Evolutionary conservation across 2,888 invertebrate genomes (phyloP).

Genomic region (Caenorhabditis sp.): DNA sequence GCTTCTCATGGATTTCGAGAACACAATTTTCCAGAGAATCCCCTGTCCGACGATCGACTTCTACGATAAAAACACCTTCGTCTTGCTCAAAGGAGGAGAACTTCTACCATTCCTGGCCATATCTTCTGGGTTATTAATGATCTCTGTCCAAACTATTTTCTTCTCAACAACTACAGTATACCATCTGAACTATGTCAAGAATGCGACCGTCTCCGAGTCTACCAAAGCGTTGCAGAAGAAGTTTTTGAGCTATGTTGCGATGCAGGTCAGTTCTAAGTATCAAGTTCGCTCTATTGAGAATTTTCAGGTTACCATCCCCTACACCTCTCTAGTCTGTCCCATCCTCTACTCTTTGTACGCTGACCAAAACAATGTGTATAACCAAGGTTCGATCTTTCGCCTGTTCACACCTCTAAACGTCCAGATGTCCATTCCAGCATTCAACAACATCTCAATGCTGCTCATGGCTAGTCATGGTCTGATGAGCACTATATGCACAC

Average conservation of each 20-base stretch:
- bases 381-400: constrained; percentile 23
- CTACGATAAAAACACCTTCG: constrained; percentile 13
- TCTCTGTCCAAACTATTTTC: constrained; percentile 12
- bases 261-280: constrained; percentile 24
- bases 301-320: constrained; percentile 42
- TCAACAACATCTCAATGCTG: constrained; percentile 16
- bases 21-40: constrained; percentile 26
- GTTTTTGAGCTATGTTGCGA: constrained; percentile 38
- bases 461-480: constrained; percentile 11
- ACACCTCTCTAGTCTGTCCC: constrained; percentile 19
- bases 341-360: constrained; percentile 42
- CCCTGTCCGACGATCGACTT: constrained; percentile 53
- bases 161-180: constrained; percentile 34
- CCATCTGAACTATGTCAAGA: constrained; percentile 24
- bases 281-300: too few relatives aligned
- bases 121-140: background rate
- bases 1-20: too few relatives aligned
- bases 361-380: constrained; percentile 45
- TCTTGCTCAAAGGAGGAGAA: constrained; percentile 22
- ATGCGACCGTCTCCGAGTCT: constrained; percentile 24
- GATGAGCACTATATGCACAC: constrained; percentile 1
- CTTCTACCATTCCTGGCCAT: background rate
- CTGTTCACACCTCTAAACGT: background rate
- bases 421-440: constrained; percentile 2
- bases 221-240: constrained; percentile 39